Conservation (phyloP, 1,140 invertebrate species). For the Melanaphis sacchari region DNA sequence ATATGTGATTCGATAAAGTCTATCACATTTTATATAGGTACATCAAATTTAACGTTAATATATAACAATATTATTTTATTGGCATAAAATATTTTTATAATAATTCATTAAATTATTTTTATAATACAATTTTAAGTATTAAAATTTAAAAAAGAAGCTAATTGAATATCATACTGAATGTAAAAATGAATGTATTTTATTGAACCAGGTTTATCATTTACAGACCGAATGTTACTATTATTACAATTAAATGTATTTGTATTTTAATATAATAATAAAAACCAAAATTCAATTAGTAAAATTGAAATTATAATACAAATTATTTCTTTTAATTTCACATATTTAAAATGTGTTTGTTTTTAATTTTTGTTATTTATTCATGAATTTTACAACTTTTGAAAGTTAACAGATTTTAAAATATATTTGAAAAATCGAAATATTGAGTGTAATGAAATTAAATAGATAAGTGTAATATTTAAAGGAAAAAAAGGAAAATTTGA, state of each 20-base stretch:
- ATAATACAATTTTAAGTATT: background rate
- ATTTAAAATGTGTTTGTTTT: background rate
- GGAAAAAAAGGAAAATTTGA: background rate
- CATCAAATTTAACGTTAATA: background rate
- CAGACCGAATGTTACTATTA: background rate
- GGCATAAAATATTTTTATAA: background rate
- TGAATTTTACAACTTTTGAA: background rate
- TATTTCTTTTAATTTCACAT: background rate
- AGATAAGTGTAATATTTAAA: background rate
- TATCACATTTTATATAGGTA: background rate
- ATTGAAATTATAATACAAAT: background rate
- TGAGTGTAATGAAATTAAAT: background rate
- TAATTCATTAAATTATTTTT: background rate
- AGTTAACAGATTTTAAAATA: background rate
- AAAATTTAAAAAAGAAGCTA: background rate
- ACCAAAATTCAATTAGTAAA: background rate
- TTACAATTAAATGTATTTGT: background rate
- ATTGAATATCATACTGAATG: background rate
- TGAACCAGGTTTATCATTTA: background rate
- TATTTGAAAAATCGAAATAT: background rate
- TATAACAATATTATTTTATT: background rate
- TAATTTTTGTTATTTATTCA: background rate
- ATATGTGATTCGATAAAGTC: background rate
- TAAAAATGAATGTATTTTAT: background rate
- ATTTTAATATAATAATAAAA: background rate